Percentiles rank a stretch among this genome's conserved stretches.
phyloP scores from a whole-genome alignment of 2,113 vertebrate genomes.

The Mus pahari region DNA sequence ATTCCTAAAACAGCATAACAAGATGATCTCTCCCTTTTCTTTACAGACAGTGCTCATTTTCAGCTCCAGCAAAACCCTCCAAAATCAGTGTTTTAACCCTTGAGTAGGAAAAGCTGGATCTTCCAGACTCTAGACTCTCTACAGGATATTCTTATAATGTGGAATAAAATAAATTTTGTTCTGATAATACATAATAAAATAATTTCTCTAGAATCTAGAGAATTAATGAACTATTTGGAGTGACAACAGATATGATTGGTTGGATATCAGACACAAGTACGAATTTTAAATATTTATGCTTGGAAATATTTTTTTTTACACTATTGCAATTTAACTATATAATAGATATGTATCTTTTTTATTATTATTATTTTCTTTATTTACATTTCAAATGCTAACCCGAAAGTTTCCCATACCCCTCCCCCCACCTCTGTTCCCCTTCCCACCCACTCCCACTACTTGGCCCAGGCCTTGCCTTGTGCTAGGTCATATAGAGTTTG shows the following conservation, averaged over 20 bases:
- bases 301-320: slow-evolving; percentile 49
- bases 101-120: neutral
- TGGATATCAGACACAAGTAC: neutral
- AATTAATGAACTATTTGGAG: neutral
- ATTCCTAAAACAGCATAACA: neutral
- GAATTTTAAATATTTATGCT: neutral
- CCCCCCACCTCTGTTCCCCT: too few species aligned
- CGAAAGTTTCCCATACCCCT: too few species aligned
- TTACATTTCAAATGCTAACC: too few species aligned
- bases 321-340: too few species aligned
- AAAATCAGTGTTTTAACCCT: neutral
- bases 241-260: neutral
- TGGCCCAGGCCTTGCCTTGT: too few species aligned
- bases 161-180: neutral
- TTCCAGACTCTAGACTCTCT: neutral
- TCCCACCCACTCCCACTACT: too few species aligned
- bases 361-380: too few species aligned
- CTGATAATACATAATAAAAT: neutral
- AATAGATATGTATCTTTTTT: too few species aligned
- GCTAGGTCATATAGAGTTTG: too few species aligned
- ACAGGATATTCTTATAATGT: neutral
- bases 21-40: neutral
- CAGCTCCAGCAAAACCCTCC: neutral
- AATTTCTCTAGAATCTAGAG: neutral
- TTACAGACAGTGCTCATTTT: neutral